Conservation (phyloP, 1,140 invertebrate species). For the Diploscapter pachys region DNA sequence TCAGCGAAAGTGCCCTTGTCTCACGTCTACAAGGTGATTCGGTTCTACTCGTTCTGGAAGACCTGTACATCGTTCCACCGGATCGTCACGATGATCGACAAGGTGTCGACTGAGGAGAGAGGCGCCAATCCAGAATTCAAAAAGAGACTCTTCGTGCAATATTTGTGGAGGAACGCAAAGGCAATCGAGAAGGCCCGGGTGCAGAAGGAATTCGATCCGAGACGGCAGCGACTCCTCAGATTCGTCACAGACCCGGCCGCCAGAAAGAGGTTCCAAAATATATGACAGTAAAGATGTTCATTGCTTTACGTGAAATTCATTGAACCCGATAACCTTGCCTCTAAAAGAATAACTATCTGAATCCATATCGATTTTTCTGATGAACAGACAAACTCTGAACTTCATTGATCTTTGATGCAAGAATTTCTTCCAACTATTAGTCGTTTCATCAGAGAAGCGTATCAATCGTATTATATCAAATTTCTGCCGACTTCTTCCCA, state of each 20-base stretch:
- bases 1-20: slow-evolving; percentile 41
- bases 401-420: no score
- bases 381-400: no score
- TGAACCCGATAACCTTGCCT: no score
- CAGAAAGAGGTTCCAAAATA: slow-evolving; percentile 33
- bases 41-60: slow-evolving; percentile 59
- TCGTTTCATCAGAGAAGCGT: no score
- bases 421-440: no score
- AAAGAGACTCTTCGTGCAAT: slow-evolving; percentile 54
- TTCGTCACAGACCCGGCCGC: slow-evolving; percentile 52
- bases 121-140: slow-evolving; percentile 42
- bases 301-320: no score
- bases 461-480: no score
- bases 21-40: slow-evolving; percentile 53
- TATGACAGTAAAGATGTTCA: slow-evolving; percentile 3
- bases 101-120: slow-evolving; percentile 35
- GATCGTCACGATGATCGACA: slow-evolving; percentile 59
- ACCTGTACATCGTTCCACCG: slow-evolving; percentile 58
- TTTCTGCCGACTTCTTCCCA: no score
- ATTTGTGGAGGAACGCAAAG: slow-evolving; percentile 53
- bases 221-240: slow-evolving; percentile 50
- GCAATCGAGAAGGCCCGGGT: slow-evolving; percentile 53
- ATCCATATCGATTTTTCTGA: no score
- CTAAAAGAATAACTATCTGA: no score
- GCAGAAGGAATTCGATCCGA: slow-evolving; percentile 56